Conservation (phyloP, 2,797 vertebrate species). For the Danio choprae region DNA sequence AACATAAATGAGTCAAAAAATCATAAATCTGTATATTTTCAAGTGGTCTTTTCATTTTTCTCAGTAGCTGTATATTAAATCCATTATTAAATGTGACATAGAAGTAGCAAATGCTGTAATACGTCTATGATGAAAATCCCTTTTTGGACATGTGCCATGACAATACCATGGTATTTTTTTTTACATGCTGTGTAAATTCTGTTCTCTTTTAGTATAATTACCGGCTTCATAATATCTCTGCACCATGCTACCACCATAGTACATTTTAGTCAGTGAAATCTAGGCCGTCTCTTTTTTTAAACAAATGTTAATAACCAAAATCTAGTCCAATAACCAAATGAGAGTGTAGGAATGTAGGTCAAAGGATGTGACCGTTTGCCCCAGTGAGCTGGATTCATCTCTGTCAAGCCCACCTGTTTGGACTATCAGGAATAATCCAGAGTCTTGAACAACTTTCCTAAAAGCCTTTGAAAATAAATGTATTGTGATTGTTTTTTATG, state of each 20-base stretch:
- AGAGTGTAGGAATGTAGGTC: constrained; percentile 11
- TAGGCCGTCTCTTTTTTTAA: constrained; percentile 21
- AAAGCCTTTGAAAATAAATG: constrained; percentile 34
- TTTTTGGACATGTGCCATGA: not conserved
- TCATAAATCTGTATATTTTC: too few species aligned
- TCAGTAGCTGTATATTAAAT: too few species aligned
- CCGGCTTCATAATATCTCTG: not conserved
- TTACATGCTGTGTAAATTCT: not conserved
- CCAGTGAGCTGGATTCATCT: constrained; percentile 46
- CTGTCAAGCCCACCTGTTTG: constrained; percentile 26
- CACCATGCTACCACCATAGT: not conserved
- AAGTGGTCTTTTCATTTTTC: too few species aligned
- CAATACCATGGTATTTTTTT: not conserved
- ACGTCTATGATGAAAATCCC: not conserved
- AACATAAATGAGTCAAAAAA: too few species aligned
- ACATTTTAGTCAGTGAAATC: not conserved
- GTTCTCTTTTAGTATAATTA: not conserved
- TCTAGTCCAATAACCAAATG: constrained; percentile 33
- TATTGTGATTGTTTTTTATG: constrained; percentile 50
- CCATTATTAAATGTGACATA: not conserved
- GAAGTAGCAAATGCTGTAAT: not conserved
- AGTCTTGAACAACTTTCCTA: constrained; percentile 41
- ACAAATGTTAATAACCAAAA: constrained; percentile 44
- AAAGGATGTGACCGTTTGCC: constrained; percentile 29
- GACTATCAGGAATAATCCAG: constrained; percentile 48